These are phyloP conservation scores for Rhineura floridana DNA, from an alignment of 2,113 vertebrate species.

Conservation along the genomic window DNA sequence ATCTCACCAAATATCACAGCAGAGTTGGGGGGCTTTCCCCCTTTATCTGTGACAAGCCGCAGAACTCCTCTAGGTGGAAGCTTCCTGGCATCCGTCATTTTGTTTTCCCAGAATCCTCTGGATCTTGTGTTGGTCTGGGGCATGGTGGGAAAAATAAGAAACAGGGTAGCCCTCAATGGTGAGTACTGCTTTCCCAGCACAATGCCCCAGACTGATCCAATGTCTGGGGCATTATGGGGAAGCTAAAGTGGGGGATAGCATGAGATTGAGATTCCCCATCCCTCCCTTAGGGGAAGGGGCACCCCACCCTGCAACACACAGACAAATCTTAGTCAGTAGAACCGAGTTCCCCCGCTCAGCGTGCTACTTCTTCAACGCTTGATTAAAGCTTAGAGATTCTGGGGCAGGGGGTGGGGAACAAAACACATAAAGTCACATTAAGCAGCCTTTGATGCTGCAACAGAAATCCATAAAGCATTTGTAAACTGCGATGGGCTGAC, in stretches of 20 bases:
- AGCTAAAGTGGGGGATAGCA: not conserved
- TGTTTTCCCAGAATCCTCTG: no score
- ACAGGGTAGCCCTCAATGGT: no score
- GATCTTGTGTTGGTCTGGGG: no score
- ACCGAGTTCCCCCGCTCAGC: not conserved
- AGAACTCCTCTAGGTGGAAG: not conserved
- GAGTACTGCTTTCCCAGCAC: no score
- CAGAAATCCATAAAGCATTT: conserved; percentile 32
- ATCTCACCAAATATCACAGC: no score
- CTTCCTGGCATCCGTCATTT: no score
- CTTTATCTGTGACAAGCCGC: not conserved
- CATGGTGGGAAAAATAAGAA: not conserved
- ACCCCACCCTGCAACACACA: no score
- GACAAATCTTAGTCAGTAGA: not conserved
- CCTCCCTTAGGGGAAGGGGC: no score
- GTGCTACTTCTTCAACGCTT: not conserved
- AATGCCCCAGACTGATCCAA: no score
- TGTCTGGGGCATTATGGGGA: not conserved
- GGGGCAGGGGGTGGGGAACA: no score
- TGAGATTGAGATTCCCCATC: no score
- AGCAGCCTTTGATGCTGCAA: conserved; percentile 12
- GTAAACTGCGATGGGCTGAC: conserved; percentile 8
- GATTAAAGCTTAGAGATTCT: not conserved
- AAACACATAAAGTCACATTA: not conserved
- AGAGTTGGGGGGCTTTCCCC: no score